A percentile compares a stretch with the other conserved stretches of the same genome.
phyloP scores from a whole-genome alignment of 2,888 invertebrate species.

The Macrosoma leucophasiata region DNA sequence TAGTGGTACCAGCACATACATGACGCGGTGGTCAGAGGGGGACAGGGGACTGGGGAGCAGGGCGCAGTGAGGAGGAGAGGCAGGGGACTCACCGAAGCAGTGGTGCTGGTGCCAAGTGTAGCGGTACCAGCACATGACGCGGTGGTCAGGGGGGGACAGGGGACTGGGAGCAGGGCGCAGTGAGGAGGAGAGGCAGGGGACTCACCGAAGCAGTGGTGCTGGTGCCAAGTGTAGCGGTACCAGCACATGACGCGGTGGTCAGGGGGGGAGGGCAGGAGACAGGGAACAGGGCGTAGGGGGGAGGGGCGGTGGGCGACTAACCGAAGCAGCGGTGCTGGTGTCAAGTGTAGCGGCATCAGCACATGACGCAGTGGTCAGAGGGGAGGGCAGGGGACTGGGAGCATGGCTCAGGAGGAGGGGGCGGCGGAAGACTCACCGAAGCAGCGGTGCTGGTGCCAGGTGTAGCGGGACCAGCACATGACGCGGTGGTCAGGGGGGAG shows the following conservation, averaged over 20 bases:
- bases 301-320: too few species aligned
- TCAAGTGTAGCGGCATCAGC: conserved; percentile 97
- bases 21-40: conserved; percentile 86
- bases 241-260: conserved; percentile 89
- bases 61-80: too few species aligned
- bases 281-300: too few species aligned
- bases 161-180: too few species aligned
- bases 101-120: conserved; percentile 96
- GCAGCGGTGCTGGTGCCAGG: conserved; percentile 94
- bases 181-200: too few species aligned
- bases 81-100: conserved; percentile 81
- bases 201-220: conserved; percentile 90
- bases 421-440: conserved; percentile 86
- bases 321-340: conserved; percentile 92
- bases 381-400: too few species aligned
- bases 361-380: conserved; percentile 86
- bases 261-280: conserved; percentile 83
- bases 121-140: too few species aligned
- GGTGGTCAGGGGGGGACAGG: too few species aligned
- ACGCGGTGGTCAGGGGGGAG: too few species aligned
- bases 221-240: conserved; percentile 96
- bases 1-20: conserved; percentile 95
- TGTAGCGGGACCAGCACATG: conserved; percentile 93
- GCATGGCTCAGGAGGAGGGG: too few species aligned
- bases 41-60: too few species aligned